These are phyloP conservation scores for Troilus luridus DNA, from an alignment of 2,888 invertebrate species.

Conservation along the genomic window DNA sequence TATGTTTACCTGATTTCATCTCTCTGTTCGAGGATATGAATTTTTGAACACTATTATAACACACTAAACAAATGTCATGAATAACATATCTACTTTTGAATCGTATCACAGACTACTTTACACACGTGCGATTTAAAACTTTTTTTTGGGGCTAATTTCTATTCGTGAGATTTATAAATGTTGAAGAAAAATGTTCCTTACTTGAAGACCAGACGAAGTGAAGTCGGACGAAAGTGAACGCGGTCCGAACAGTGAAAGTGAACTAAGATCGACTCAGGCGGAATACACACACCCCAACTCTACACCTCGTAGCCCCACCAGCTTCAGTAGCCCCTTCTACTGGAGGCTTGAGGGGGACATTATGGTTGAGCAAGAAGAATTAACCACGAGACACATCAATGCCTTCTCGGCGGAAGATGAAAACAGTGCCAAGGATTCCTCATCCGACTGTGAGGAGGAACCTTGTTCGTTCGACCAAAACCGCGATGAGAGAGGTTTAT, in stretches of 20 bases:
- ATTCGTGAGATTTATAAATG: neutral
- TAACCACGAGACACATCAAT: neutral
- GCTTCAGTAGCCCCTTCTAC: neutral
- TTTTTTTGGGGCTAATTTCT: neutral
- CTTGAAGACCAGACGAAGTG: constrained; percentile 9
- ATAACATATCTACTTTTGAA: neutral
- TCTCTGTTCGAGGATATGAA: neutral
- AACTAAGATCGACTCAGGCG: neutral
- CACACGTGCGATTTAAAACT: neutral
- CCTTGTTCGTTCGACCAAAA: neutral
- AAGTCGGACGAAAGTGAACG: neutral
- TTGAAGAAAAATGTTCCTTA: neutral
- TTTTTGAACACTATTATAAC: neutral
- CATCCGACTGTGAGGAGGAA: neutral
- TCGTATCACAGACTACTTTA: neutral
- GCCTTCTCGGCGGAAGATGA: neutral
- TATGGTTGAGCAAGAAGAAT: neutral
- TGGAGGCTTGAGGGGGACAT: neutral
- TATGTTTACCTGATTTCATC: constrained; percentile 1
- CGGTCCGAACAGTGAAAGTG: constrained; percentile 35
- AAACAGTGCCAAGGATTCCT: constrained; percentile 34
- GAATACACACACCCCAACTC: neutral
- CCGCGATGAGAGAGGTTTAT: neutral
- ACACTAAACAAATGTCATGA: neutral
- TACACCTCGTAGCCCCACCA: neutral